Conservation (phyloP, 2,888 invertebrate species). For the Geophilus truncorum region DNA sequence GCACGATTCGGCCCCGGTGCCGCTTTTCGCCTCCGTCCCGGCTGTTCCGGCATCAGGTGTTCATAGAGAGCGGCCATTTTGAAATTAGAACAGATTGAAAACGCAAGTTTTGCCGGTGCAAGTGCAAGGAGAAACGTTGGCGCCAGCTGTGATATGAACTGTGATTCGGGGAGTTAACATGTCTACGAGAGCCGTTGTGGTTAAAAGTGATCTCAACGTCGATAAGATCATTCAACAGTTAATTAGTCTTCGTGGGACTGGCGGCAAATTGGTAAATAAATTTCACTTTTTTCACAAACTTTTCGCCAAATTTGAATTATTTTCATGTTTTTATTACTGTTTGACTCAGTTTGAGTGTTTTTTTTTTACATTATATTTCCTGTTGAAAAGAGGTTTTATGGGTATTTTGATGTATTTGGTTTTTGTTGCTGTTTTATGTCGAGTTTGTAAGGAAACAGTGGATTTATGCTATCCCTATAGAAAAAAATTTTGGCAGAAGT, state of each 20-base stretch:
- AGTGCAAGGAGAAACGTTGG: not conserved
- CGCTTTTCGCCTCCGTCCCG: not conserved
- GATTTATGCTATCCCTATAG: not conserved
- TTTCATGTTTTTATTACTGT: too few relatives aligned
- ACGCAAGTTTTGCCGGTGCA: not conserved
- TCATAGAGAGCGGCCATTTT: conserved; percentile 21
- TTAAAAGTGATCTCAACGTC: conserved; percentile 39
- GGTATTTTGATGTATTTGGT: too few relatives aligned
- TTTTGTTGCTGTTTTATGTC: not conserved
- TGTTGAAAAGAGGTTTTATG: too few relatives aligned
- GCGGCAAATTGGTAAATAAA: conserved; percentile 8
- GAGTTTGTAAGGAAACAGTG: not conserved
- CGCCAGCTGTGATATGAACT: conserved; percentile 22
- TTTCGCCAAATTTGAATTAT: too few relatives aligned
- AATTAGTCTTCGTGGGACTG: not conserved
- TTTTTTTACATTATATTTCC: too few relatives aligned
- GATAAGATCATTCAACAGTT: conserved; percentile 37
- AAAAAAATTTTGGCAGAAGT: not conserved
- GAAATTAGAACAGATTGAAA: not conserved
- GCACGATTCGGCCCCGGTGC: not conserved
- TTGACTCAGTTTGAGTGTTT: too few relatives aligned
- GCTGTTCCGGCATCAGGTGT: conserved; percentile 8
- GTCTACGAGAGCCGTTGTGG: not conserved
- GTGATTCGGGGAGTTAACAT: not conserved
- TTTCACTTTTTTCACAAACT: too few relatives aligned